Evolutionary conservation across 2,797 vertebrate species (phyloP), one percentile per base, ranked within the genome.

Genomic region (Graptemys geographica): DNA sequence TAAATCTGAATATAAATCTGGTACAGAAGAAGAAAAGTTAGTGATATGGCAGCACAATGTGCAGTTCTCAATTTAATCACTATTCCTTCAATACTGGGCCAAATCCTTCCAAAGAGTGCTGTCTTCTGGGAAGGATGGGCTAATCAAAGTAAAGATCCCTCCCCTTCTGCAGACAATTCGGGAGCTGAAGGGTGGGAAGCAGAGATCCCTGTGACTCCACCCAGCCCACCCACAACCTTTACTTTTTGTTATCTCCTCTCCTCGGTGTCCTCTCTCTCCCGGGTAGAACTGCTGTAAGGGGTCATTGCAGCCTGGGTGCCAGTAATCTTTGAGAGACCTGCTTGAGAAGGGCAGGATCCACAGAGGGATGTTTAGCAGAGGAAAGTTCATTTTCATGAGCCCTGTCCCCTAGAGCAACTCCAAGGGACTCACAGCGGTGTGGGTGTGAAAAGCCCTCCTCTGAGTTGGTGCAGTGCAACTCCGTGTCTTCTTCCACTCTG

Each of bases 71-170:
- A 13, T 69, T 88, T 78, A 79, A n/a, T 41, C n/a, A 57, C 25
- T 11, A 31, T 16, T 28, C 65, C 55, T 86, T 79, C 65, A 62
- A 72, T 31, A 3, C 8, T 16, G n/a, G 12, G 1, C 37, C 9
- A 88, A 83, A 92, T 59, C 59, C 16, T 88, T 33, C 62, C 52
- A 13, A 16, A 11, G 1, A 5, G 19, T 44, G 25, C 10, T 1
- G 2, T 28, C 10, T 85, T 69, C 59, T 51, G 57, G 31, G 85
- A 88, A 87, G 8, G 84, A 86, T 7, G 13, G 10, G 23, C 85
- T 83, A 59, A 78, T 13, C 0, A 0, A 88, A 87, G 44, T 0
- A 0, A n/a, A 27, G 53, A 41, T 6, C 9, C 5, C 37, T 72
- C 2, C 19, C 11, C 18, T 41, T 62, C 59, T 62, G 28, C 57